Percentiles rank a stretch among this genome's conserved stretches.
phyloP scores from a whole-genome alignment of 2,797 vertebrate genomes.

The Cuniculus paca region DNA sequence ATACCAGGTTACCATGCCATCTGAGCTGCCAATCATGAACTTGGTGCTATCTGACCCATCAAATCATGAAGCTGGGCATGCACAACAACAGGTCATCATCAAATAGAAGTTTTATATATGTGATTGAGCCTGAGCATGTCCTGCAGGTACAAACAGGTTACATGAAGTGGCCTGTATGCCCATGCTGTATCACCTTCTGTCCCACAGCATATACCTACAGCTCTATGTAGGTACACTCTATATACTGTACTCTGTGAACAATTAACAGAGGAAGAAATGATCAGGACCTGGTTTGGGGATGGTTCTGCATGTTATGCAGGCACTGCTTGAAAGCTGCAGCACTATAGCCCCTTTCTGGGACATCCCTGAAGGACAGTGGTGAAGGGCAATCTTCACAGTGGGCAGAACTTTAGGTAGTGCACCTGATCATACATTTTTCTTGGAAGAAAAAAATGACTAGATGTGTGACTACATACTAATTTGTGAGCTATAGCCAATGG shows the following conservation, averaged over 20 bases:
- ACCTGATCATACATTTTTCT: not conserved
- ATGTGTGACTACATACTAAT: not conserved
- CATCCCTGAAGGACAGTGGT: not conserved
- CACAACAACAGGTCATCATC: not conserved
- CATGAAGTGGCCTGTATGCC: not conserved
- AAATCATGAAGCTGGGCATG: not conserved
- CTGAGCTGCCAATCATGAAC: not conserved
- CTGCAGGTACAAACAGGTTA: not conserved
- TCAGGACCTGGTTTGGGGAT: not conserved
- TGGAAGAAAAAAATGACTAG: not conserved
- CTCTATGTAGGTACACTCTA: too few relatives aligned
- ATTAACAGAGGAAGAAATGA: not conserved
- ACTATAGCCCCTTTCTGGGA: not conserved
- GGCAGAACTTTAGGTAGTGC: not conserved
- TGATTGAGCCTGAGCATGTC: not conserved
- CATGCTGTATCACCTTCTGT: not conserved
- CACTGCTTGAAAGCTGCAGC: not conserved
- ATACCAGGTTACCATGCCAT: not conserved
- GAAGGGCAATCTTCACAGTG: not conserved
- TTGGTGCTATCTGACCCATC: not conserved
- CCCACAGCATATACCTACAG: not conserved
- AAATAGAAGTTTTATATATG: not conserved
- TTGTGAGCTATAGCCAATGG: not conserved
- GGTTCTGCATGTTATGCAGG: not conserved
- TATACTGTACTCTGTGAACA: not conserved